Conservation (phyloP, 1,140 invertebrate genomes). For the Microplitis demolitor region DNA sequence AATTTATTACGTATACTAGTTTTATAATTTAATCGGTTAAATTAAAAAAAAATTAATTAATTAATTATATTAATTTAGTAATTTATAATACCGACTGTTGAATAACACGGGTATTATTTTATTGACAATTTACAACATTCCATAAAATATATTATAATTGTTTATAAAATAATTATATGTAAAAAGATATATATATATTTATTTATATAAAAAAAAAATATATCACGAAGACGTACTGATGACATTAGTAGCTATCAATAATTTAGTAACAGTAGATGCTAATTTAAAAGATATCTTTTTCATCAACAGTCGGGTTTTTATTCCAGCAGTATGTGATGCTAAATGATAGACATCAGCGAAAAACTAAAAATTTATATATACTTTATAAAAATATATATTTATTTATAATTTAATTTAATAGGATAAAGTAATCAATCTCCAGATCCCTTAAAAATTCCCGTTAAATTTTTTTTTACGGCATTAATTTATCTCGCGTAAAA, state of each 20-base stretch:
- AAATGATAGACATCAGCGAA: conserved; percentile 72
- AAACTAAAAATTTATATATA: conserved; percentile 59
- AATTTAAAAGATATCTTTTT: conserved; percentile 51
- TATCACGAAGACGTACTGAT: conserved; percentile 56
- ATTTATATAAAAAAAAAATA: background rate
- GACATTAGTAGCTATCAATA: conserved; percentile 54
- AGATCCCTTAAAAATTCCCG: no score
- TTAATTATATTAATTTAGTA: no score
- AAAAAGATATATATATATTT: background rate
- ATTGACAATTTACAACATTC: background rate
- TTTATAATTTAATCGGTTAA: no score
- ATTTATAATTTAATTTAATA: background rate
- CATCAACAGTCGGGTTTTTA: conserved; percentile 52
- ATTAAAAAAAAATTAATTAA: no score
- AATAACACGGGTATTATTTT: background rate
- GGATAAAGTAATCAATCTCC: no score
- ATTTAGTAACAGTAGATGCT: conserved; percentile 47
- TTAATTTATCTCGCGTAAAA: no score
- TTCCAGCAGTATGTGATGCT: conserved; percentile 54
- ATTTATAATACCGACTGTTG: background rate
- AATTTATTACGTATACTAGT: no score
- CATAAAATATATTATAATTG: background rate
- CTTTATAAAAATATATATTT: background rate
- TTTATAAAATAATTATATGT: background rate
- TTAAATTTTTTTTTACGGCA: no score